These are phyloP conservation scores for Vulpes vulpes DNA, from an alignment of 2,113 vertebrate genomes.

Conservation along the genomic window DNA sequence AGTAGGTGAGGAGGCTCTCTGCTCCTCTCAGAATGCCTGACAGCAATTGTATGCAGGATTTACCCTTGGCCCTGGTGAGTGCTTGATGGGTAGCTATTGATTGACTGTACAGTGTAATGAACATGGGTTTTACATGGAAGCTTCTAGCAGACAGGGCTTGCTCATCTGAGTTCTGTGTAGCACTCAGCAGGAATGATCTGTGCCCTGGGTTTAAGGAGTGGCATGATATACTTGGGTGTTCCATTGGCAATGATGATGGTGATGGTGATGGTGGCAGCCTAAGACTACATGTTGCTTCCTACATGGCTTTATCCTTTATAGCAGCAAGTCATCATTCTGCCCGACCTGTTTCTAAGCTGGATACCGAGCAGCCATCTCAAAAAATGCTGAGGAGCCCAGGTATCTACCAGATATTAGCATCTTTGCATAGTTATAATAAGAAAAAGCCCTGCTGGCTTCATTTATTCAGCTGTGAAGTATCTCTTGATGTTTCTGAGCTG, in stretches of 20 bases:
- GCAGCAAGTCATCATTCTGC: not conserved
- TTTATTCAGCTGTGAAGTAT: not conserved
- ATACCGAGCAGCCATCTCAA: not conserved
- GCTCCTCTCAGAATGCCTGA: not conserved
- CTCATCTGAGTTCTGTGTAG: not conserved
- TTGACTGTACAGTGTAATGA: not conserved
- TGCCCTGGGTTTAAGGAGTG: not conserved
- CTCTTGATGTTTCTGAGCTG: not conserved
- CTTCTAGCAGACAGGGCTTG: not conserved
- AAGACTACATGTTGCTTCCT: not conserved
- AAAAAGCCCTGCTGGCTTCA: not conserved
- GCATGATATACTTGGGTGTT: not conserved
- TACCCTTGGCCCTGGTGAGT: not conserved
- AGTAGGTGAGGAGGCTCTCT: not conserved
- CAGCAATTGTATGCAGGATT: not conserved
- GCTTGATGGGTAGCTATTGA: too few species aligned
- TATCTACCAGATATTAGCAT: too few species aligned
- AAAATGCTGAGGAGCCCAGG: not conserved
- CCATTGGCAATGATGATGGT: not conserved
- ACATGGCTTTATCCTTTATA: not conserved
- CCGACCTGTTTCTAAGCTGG: not conserved
- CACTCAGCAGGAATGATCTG: not conserved
- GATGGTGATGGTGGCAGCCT: not conserved
- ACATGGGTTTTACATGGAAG: not conserved
- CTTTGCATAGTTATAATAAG: not conserved